Percentiles rank a stretch among this genome's conserved stretches.
Conservation (phyloP, 2,797 vertebrate genomes). For the Lagodon rhomboides region DNA sequence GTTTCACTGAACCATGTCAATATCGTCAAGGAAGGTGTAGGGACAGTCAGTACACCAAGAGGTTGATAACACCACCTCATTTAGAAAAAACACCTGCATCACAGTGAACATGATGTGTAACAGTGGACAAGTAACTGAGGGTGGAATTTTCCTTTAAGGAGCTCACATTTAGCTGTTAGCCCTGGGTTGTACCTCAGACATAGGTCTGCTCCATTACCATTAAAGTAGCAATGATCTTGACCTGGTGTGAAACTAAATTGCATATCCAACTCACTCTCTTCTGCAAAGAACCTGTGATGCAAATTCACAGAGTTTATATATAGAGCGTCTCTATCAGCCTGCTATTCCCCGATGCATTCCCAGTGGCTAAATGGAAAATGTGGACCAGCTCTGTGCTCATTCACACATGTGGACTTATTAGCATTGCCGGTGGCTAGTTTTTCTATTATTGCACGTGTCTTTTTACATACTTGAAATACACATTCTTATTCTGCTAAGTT, state of each 20-base stretch:
- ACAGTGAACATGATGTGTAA: neutral
- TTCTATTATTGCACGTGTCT: conserved; percentile 66
- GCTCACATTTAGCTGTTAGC: conserved; percentile 56
- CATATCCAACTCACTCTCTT: conserved; percentile 55
- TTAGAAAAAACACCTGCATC: conserved; percentile 5
- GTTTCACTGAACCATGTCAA: conserved; percentile 2
- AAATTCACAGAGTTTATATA: conserved; percentile 80
- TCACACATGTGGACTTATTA: conserved; percentile 74
- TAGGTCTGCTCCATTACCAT: conserved; percentile 40
- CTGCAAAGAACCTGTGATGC: conserved; percentile 74
- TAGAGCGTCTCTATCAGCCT: conserved; percentile 82
- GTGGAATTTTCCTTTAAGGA: conserved; percentile 64
- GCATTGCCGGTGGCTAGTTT: conserved; percentile 64
- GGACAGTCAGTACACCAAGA: neutral
- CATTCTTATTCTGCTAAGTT: conserved; percentile 38
- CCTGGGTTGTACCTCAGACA: conserved; percentile 52
- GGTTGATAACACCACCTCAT: neutral
- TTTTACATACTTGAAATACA: conserved; percentile 33
- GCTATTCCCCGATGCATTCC: conserved; percentile 79
- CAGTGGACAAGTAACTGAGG: conserved; percentile 7
- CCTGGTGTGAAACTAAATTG: conserved; percentile 65
- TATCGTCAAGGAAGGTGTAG: conserved; percentile 6
- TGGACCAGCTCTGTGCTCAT: conserved; percentile 79
- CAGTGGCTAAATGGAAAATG: conserved; percentile 83
- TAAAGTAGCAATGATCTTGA: conserved; percentile 65